A percentile compares a stretch with the other conserved stretches of the same genome.
phyloP scores from a whole-genome alignment of 2,113 vertebrate species.

The Syngnathoides biaculeatus region DNA sequence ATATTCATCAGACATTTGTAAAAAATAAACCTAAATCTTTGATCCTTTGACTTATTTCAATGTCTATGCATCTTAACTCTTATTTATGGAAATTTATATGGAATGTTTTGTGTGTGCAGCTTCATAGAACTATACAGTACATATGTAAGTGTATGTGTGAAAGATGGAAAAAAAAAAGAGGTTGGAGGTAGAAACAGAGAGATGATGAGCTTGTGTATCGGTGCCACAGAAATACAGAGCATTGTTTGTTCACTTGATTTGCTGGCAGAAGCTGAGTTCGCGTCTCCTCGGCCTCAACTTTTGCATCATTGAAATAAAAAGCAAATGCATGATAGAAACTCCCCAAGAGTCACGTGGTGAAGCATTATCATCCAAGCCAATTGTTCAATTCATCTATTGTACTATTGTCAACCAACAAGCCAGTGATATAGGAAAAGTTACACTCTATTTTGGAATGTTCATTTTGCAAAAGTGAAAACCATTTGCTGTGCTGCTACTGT shows the following conservation, averaged over 20 bases:
- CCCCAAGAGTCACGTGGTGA: too few species aligned
- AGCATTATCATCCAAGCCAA: too few species aligned
- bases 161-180: too few species aligned
- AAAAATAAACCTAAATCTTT: not conserved
- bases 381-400: not conserved
- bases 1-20: not conserved
- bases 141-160: too few species aligned
- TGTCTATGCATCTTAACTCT: not conserved
- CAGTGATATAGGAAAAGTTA: not conserved
- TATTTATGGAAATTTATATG: not conserved
- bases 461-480: not conserved
- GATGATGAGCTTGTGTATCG: not conserved
- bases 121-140: too few species aligned
- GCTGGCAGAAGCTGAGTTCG: too few species aligned
- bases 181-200: too few species aligned
- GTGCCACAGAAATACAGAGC: not conserved
- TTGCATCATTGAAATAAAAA: not conserved
- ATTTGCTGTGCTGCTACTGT: not conserved
- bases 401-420: not conserved
- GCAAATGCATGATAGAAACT: not conserved
- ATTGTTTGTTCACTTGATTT: not conserved
- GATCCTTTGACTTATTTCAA: not conserved
- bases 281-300: not conserved
- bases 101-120: too few species aligned
- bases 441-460: not conserved